These are phyloP conservation scores for Thecophora atra DNA, from an alignment of 2,888 invertebrate species.

Conservation along the genomic window DNA sequence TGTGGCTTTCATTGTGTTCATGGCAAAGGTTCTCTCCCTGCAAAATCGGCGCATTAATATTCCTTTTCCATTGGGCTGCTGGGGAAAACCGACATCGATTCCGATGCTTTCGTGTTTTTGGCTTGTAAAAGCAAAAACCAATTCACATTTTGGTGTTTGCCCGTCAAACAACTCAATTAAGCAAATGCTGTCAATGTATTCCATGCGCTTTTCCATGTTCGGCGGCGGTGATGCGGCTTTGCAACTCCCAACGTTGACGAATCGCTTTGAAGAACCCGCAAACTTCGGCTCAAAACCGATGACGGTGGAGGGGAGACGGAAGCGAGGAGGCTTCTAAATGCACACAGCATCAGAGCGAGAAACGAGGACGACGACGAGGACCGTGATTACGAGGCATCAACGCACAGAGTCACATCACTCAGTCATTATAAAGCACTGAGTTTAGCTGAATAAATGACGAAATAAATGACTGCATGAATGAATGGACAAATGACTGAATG, in stretches of 20 bases:
- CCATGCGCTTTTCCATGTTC: slow-evolving; percentile 11
- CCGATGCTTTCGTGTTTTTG: neutral
- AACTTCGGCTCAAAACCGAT: too few species aligned
- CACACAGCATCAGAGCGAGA: too few species aligned
- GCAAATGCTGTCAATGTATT: slow-evolving; percentile 21
- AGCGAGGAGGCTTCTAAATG: too few species aligned
- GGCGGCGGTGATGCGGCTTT: slow-evolving; percentile 3
- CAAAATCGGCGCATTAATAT: slow-evolving; percentile 15
- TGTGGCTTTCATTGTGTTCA: neutral
- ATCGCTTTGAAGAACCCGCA: too few species aligned
- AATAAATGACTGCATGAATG: too few species aligned
- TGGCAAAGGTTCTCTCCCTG: neutral
- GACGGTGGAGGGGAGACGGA: too few species aligned
- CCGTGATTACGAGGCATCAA: too few species aligned
- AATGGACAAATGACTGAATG: too few species aligned
- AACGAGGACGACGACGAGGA: too few species aligned
- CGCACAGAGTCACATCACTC: too few species aligned
- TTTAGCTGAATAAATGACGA: too few species aligned
- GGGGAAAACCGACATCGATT: neutral
- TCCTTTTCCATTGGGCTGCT: neutral
- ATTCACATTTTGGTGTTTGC: slow-evolving; percentile 30
- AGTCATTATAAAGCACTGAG: too few species aligned
- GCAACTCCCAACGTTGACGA: neutral
- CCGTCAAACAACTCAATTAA: slow-evolving; percentile 36
- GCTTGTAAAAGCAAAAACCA: slow-evolving; percentile 5